Evolutionary conservation across 2,797 vertebrate genomes (phyloP), one percentile per base, ranked within the genome.

Genomic region (Pampus argenteus): DNA sequence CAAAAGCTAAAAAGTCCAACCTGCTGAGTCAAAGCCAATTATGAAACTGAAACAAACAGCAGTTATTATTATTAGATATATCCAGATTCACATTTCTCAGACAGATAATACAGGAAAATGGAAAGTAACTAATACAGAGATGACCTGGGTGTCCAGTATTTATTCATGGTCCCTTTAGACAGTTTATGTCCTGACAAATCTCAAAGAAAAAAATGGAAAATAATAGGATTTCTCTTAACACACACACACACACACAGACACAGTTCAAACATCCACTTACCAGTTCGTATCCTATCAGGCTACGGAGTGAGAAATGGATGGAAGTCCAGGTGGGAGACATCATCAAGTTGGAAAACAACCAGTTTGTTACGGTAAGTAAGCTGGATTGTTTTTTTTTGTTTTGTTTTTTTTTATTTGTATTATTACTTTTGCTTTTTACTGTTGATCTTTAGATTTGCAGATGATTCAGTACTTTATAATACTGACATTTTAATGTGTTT

Each of bases 271-370:
- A 34, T 18, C 13, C 15, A 62, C 40, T 76, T 4, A 79, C 23
- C 20, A 13, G 3, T 13, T 29, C 70, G 31, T 61, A 42, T 80
- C 66, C 57, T 82, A 62, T 57, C 84, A 99, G 98, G 79, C 84
- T 98, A 31, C 91, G 88, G 40, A 94, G 93, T 1, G 95, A 98
- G 76, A 97, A 96, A 90, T 99, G 97, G 98, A 97, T 97, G 97
- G 93, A 97, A 38, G 89, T 99, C 45, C 95, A 97, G 91, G 98
- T 99, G 28, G 98, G 98, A 40, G 97, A 99, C 90, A 95, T 99
- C 91, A 96, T 99, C 92, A 97, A 96, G 84, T 88, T 99, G 86
- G 95, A 97, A 84, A 98, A 98, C 91, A 96, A 99, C 87, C 95
- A 97, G 89, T 95, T 96, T 88, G 97, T 99, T 58, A 97, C 96